Evolutionary conservation across 1,140 invertebrate genomes (phyloP), one percentile per base, ranked within the genome.

Genomic region (Bombyx mori): DNA sequence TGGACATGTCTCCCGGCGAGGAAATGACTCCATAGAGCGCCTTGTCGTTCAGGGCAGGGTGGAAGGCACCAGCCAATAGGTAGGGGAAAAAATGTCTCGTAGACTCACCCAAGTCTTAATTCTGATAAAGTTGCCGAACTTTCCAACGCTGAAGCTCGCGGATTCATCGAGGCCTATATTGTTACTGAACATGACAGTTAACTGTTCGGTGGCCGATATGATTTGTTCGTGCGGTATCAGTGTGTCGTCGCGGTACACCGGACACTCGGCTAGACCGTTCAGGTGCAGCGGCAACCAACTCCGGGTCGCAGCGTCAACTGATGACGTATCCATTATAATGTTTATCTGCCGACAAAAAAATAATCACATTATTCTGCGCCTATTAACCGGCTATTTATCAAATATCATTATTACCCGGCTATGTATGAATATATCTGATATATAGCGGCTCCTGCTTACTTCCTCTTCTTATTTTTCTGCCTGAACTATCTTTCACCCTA

Each of bases 231-330:
- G 92, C 0, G 91, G 89, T 5, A 94, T 85, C 5, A 92, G 60
- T 48, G 81, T 86, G 69, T 91, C 90, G 18, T 89, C 86, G 59
- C 90, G 84, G 53, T 84, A 69, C 22, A 94, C 82, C 8, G 92
- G 90, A 47, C 90, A 90, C 77, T 94, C 95, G 51, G 91, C 89
- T 35, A 97, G 72, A 1, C 91, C 89, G 79, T 95, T 93, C 54
- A 93, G 77, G 57, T 93, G 90, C 8, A 97, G 77, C 0, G 93
- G 92, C 42, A 96, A 86, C 84, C 94, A 97, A 52, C 90, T 88
- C 59, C 93, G 90, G 22, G 90, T 85, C 5, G 90, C 78, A 58
- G 82, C 70, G 1, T 91, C 82, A 12, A 97, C 62, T n/a, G 77
- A 60, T 7, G 87, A 89, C 5, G 93, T 95, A 83, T 97, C 93